Evolutionary conservation across 2,113 vertebrate genomes (phyloP).

Genomic region (Pungitius pungitius): DNA sequence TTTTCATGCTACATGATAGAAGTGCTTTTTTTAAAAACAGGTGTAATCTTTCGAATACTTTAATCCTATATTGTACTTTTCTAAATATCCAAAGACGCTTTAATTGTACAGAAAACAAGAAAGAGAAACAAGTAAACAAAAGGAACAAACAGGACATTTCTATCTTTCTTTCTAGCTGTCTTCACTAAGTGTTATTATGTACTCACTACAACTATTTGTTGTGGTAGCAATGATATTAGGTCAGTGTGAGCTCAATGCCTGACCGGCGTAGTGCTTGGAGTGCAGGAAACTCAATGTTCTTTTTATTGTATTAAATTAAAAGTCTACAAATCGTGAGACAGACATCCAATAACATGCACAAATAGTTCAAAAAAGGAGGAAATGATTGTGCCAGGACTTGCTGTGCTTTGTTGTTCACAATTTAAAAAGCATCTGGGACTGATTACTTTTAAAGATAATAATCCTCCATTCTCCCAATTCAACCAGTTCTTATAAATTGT

Average conservation of each 20-base stretch:
- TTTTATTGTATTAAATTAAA: neutral
- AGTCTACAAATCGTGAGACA: neutral
- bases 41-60: too few species aligned
- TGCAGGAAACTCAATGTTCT: neutral
- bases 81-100: too few species aligned
- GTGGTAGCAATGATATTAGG: neutral
- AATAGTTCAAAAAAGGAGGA: neutral
- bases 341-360: neutral
- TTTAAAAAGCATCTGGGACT: constrained; percentile 1
- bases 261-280: neutral
- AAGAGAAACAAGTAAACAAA: too few species aligned
- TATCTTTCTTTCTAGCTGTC: neutral
- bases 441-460: constrained; percentile 1
- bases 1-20: too few species aligned
- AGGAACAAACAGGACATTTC: too few species aligned
- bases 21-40: neutral
- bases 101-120: too few species aligned
- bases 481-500: neutral
- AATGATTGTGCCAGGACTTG: neutral
- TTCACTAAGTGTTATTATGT: neutral
- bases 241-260: neutral
- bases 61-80: too few species aligned
- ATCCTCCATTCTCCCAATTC: neutral
- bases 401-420: neutral
- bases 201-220: neutral